phyloP scores from a whole-genome alignment of 2,888 invertebrate species.

The Chymomyza caudatula region DNA sequence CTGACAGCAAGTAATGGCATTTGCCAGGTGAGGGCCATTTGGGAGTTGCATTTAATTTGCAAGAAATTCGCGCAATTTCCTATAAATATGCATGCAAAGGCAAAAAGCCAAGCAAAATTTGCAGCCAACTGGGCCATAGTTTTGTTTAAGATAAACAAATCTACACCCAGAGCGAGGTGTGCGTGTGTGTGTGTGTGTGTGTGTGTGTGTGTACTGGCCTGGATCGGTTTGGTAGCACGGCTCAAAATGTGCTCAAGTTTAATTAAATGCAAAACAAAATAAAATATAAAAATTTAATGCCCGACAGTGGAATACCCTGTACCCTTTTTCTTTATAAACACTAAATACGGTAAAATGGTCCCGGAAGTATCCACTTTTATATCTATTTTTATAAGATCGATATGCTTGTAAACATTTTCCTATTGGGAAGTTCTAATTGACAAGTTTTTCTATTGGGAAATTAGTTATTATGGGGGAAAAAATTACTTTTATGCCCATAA shows the following conservation, averaged over 20 bases:
- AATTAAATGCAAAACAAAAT: slow-evolving; percentile 55
- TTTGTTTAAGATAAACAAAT: slow-evolving; percentile 35
- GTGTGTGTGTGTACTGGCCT: neutral
- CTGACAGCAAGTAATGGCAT: neutral
- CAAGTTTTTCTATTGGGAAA: no score
- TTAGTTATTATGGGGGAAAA: no score
- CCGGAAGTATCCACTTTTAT: no score
- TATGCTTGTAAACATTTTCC: no score
- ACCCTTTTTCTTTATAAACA: no score
- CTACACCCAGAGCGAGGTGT: neutral
- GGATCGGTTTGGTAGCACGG: neutral
- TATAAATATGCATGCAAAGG: slow-evolving; percentile 71
- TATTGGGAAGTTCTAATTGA: no score
- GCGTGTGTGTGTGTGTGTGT: no score
- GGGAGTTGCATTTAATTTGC: slow-evolving; percentile 45
- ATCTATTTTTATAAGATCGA: no score
- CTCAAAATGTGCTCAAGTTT: slow-evolving; percentile 27
- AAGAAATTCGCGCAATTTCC: slow-evolving; percentile 42
- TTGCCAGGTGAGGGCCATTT: neutral
- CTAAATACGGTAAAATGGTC: no score
- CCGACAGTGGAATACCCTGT: no score
- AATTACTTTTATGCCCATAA: no score
- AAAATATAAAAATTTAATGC: neutral
- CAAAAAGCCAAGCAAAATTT: slow-evolving; percentile 18
- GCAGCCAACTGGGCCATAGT: slow-evolving; percentile 17